Percentiles rank a stretch among this genome's conserved stretches.
Evolutionary conservation across 35 echinoderm and acorn worm species (phyloP).

Genomic region (Diadema setosum): DNA sequence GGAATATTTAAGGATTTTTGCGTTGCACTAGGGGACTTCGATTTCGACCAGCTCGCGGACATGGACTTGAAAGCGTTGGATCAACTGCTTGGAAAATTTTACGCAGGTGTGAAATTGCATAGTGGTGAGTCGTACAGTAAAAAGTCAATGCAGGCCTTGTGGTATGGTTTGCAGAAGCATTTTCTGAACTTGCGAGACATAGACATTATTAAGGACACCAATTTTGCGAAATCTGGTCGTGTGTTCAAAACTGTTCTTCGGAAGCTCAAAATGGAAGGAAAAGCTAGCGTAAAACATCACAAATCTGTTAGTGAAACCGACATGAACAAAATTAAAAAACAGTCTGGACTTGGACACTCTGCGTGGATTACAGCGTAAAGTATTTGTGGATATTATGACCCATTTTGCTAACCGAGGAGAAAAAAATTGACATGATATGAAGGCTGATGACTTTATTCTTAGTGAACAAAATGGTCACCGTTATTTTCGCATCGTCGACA

Average conservation of each 20-base stretch:
- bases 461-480: not conserved
- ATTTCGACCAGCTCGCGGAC: not conserved
- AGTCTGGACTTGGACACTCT: not conserved
- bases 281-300: not conserved
- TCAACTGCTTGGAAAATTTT: not conserved
- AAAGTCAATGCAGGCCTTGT: not conserved
- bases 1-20: not conserved
- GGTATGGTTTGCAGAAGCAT: slow-evolving; percentile 12
- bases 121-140: slow-evolving; percentile 18
- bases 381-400: slow-evolving; percentile 16
- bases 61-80: not conserved
- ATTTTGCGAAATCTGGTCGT: not conserved
- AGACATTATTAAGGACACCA: not conserved
- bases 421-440: not conserved
- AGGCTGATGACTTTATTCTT: not conserved
- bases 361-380: slow-evolving; percentile 5
- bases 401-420: not conserved
- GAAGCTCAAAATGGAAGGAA: not conserved
- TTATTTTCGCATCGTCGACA: not conserved
- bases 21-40: not conserved
- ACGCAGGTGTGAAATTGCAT: not conserved
- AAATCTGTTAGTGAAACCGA: not conserved
- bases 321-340: not conserved
- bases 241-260: not conserved
- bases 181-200: not conserved